Evolutionary conservation across 2,113 vertebrate species (phyloP), one percentile per base, ranked within the genome.

Genomic region (Natator depressus): DNA sequence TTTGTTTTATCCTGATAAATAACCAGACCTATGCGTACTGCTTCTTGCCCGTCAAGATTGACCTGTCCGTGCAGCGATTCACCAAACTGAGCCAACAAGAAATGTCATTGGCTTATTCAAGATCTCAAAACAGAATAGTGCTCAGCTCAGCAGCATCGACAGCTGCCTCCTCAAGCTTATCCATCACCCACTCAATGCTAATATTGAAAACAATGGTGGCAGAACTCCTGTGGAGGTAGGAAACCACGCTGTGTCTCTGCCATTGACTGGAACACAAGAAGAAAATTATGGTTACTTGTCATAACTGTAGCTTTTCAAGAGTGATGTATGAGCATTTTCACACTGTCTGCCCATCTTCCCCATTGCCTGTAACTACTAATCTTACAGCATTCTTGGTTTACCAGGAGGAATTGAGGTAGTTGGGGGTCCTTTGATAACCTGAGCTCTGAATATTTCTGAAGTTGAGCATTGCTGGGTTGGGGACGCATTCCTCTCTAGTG

Each of bases 401-500:
- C 19, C 24, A 17, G 69, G 53, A 24, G 84, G 16, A 87, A 31
- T 2, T 27, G 14, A 80, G 38, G 14, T 87, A 79, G 79, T 87
- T 69, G 85, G 51, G 20, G 29, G 6, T 14, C 50, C 6, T 84
- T 90, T 42, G 85, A 1, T 59, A 29, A 47, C 35, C 31, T 78
- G 42, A 20, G 31, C 78, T 0, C 0, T 80, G 49, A 57, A n/a
- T 96, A 51, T 88, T 88, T 94, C 10, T 82, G 14, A 82, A 62
- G 25, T 46, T 91, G 1, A 22, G 17, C 46, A 16, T 55, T 82
- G 35, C 42, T 92, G 29, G 49, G 4, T 69, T 81, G 10, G 27
- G 29, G 8, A 1, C 27, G 2, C 4, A 35, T 9, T 38, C 6
- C 25, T 6, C 22, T n/a, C 55, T 46, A 80, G 38, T 0, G 0